phyloP scores from a whole-genome alignment of 2,888 invertebrate species.

The Melanostoma scalare region DNA sequence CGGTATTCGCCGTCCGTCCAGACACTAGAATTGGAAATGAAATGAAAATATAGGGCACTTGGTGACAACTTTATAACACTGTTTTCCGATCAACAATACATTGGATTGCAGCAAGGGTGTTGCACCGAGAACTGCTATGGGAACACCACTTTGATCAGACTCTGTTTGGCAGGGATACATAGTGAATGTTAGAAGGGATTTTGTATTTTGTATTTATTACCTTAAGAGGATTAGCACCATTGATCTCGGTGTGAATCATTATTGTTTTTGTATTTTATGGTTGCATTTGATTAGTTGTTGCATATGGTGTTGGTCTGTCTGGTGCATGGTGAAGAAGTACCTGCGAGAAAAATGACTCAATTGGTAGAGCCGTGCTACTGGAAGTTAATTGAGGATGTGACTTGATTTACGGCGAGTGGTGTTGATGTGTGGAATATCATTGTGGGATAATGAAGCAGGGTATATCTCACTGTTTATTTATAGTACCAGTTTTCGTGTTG shows the following conservation, averaged over 20 bases:
- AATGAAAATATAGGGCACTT: constrained; percentile 68
- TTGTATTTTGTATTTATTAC: constrained; percentile 55
- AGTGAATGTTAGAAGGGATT: constrained; percentile 63
- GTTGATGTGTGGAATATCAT: constrained; percentile 63
- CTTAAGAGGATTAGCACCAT: constrained; percentile 67
- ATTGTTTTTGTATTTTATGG: constrained; percentile 66
- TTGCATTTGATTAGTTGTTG: constrained; percentile 60
- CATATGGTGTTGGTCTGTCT: constrained; percentile 42
- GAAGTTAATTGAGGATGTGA: constrained; percentile 68
- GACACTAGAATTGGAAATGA: constrained; percentile 53
- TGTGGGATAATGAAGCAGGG: constrained; percentile 52
- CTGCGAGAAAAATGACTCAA: constrained; percentile 65
- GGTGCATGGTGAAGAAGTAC: constrained; percentile 38
- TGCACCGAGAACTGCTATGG: constrained; percentile 33
- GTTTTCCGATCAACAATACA: constrained; percentile 42
- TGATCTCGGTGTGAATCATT: constrained; percentile 66
- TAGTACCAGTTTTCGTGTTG: background rate
- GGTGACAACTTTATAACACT: constrained; percentile 68
- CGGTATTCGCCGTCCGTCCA: constrained; percentile 19
- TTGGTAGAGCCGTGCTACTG: constrained; percentile 58
- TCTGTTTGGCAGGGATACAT: constrained; percentile 55
- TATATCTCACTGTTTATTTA: background rate
- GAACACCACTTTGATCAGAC: constrained; percentile 58
- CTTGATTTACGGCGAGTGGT: constrained; percentile 52
- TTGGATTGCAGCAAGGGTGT: constrained; percentile 34